Evolutionary conservation across 2,888 invertebrate genomes (phyloP).

Genomic region (Chymomyza caudatula): DNA sequence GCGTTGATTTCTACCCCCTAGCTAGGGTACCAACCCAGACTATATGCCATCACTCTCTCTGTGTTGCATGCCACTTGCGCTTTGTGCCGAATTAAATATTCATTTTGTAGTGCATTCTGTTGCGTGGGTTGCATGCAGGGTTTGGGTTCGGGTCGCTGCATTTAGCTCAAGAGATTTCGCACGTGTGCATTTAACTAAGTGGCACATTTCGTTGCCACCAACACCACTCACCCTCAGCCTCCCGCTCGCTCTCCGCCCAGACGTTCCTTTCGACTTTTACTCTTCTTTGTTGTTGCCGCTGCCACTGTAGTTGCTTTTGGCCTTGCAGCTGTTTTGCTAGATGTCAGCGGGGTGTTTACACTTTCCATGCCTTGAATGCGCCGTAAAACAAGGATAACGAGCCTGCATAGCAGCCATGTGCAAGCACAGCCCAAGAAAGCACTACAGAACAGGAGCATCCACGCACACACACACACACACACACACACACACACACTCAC

Average conservation of each 20-base stretch:
- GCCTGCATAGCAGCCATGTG: neutral
- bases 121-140: neutral
- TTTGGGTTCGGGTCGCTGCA: slow-evolving; percentile 38
- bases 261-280: neutral
- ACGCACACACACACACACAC: neutral
- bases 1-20: slow-evolving; percentile 61
- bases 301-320: neutral
- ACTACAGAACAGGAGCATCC: neutral
- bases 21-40: slow-evolving; percentile 38
- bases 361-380: slow-evolving; percentile 5
- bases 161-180: slow-evolving; percentile 70
- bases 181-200: slow-evolving; percentile 70
- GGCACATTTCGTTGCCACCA: slow-evolving; percentile 34
- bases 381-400: slow-evolving; percentile 10
- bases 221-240: neutral
- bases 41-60: neutral
- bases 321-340: slow-evolving; percentile 12
- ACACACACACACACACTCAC: neutral
- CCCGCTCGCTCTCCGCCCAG: no score
- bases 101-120: slow-evolving; percentile 65
- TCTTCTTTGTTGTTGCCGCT: neutral
- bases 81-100: slow-evolving; percentile 55
- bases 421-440: neutral
- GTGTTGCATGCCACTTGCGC: no score
- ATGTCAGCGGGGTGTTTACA: slow-evolving; percentile 19